These are phyloP conservation scores for Eira barbara DNA, from an alignment of 2,113 vertebrate species.

Conservation along the genomic window DNA sequence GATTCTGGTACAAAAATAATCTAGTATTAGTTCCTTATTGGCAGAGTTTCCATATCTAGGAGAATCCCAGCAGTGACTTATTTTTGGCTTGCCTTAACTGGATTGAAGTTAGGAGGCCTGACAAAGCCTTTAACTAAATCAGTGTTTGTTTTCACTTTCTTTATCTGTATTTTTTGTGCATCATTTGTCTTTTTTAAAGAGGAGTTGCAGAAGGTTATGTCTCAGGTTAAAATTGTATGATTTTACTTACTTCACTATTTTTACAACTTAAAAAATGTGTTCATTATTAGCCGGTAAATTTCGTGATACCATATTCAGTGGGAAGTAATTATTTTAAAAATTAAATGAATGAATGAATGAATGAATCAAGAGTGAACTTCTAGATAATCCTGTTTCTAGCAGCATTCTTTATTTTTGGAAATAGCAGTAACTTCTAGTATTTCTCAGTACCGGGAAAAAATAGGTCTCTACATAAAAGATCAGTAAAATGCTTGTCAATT, in stretches of 20 bases:
- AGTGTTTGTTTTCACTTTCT: constrained; percentile 2
- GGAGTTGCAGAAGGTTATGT: not conserved
- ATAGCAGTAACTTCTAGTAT: not conserved
- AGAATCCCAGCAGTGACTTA: constrained; percentile 40
- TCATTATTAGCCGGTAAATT: constrained; percentile 7
- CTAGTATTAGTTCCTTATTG: constrained; percentile 64
- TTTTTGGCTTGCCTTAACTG: constrained; percentile 38
- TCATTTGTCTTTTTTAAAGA: constrained; percentile 14
- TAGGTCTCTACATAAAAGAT: not conserved
- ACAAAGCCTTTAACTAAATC: constrained; percentile 25
- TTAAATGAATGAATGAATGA: not conserved
- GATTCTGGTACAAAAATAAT: constrained; percentile 53
- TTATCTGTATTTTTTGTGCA: not conserved
- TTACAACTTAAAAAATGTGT: constrained; percentile 7
- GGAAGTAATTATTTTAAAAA: not conserved
- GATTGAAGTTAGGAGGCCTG: not conserved
- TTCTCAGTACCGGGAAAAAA: not conserved
- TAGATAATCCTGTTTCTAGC: not conserved
- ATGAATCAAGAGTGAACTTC: not conserved
- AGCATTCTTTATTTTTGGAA: not conserved
- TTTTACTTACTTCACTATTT: not conserved
- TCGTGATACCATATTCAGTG: not conserved
- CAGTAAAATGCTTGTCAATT: not conserved
- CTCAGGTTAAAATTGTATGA: not conserved
- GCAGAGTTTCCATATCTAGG: constrained; percentile 36